A percentile compares a stretch with the other conserved stretches of the same genome.
Conservation (phyloP, 2,888 invertebrate species). For the Lasioglossum marginatum region DNA sequence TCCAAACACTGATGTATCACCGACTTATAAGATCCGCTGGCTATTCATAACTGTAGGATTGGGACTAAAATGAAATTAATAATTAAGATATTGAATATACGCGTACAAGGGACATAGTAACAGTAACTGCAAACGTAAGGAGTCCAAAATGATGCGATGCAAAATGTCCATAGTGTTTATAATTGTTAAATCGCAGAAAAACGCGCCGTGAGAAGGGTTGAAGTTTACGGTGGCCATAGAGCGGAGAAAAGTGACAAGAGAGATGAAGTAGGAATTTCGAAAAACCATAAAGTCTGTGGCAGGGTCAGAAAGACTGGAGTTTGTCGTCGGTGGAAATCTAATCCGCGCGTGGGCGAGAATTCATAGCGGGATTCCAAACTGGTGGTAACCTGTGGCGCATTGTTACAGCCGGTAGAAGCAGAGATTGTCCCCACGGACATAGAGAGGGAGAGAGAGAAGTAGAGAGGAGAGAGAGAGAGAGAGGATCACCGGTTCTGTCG, state of each 20-base stretch:
- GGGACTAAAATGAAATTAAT: no score
- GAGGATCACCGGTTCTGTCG: constrained; percentile 64
- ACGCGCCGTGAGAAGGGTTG: not conserved
- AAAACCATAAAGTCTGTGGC: constrained; percentile 48
- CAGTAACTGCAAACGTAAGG: no score
- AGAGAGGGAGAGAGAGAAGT: not conserved
- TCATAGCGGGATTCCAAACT: constrained; percentile 67
- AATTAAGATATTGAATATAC: no score
- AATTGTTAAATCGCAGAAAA: not conserved
- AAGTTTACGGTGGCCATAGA: not conserved
- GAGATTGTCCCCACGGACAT: constrained; percentile 68
- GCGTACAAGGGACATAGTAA: no score
- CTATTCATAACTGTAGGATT: no score
- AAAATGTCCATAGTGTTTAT: no score
- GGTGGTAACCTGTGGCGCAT: constrained; percentile 70
- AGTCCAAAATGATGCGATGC: no score
- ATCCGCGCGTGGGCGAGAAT: constrained; percentile 62
- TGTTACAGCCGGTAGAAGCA: constrained; percentile 64
- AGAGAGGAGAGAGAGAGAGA: not conserved
- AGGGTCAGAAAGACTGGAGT: constrained; percentile 19
- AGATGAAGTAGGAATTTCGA: not conserved
- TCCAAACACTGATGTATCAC: no score
- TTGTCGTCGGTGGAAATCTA: constrained; percentile 60
- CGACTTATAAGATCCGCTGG: no score
- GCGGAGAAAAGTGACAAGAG: not conserved